Evolutionary conservation across 2,113 vertebrate species (phyloP).

Genomic region (Bagarius yarrelli): DNA sequence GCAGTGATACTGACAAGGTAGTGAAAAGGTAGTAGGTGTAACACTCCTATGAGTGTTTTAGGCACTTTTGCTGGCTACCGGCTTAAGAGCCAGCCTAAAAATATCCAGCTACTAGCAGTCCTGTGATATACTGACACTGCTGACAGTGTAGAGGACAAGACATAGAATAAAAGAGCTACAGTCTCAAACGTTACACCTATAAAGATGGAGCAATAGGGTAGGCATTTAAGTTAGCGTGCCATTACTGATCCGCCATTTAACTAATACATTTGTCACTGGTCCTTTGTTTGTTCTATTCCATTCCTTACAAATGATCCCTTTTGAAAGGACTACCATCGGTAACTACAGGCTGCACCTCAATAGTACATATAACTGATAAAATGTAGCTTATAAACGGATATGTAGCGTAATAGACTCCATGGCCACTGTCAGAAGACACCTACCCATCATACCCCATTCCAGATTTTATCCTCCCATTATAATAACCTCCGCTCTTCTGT

Average conservation of each 20-base stretch:
- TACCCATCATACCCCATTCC: background rate
- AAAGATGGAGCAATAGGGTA: slow-evolving; percentile 2
- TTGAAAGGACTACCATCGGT: background rate
- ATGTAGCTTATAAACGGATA: background rate
- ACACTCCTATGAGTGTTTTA: background rate
- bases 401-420: background rate
- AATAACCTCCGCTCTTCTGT: background rate
- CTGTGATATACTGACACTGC: slow-evolving; percentile 22
- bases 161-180: background rate
- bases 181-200: background rate
- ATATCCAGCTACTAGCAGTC: slow-evolving; percentile 12
- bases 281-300: background rate
- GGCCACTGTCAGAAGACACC: no score
- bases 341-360: no score
- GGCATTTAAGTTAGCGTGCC: background rate
- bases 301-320: background rate
- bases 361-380: background rate
- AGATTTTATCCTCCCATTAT: background rate
- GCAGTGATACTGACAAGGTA: background rate
- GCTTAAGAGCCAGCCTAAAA: slow-evolving; percentile 15
- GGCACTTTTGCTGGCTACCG: background rate
- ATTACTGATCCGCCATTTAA: background rate
- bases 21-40: slow-evolving; percentile 14
- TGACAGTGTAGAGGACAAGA: slow-evolving; percentile 8
- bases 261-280: background rate